These are phyloP conservation scores for Seira musarum DNA, from an alignment of 2,888 invertebrate genomes.

Conservation along the genomic window DNA sequence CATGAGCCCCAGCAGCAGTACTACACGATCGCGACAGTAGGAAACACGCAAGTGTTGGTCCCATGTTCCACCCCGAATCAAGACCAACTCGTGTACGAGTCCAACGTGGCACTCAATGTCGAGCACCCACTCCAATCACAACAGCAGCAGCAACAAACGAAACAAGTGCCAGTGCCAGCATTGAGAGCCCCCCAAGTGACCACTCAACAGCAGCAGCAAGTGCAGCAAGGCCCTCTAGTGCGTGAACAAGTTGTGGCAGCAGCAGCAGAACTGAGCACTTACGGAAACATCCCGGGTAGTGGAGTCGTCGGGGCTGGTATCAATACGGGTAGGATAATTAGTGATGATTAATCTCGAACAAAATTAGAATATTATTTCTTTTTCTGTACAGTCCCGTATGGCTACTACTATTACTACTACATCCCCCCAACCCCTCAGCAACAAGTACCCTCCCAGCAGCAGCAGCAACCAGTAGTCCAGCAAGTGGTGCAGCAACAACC, in stretches of 20 bases:
- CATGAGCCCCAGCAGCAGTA: slow-evolving; percentile 6
- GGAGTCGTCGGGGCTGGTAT: slow-evolving; percentile 21
- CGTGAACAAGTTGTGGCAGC: slow-evolving; percentile 16
- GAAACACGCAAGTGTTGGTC: slow-evolving; percentile 27
- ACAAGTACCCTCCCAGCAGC: background rate
- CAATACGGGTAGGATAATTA: background rate
- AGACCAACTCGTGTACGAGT: slow-evolving; percentile 10
- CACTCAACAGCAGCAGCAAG: too few relatives aligned
- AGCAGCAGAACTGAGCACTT: background rate
- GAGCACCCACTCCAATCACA: background rate
- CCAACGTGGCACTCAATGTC: slow-evolving; percentile 14
- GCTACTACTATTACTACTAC: slow-evolving; percentile 37
- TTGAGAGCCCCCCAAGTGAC: too few relatives aligned
- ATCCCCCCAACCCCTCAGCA: background rate
- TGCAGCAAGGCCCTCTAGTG: slow-evolving; percentile 19
- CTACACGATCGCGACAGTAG: slow-evolving; percentile 28
- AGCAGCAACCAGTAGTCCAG: too few relatives aligned
- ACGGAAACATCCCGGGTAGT: slow-evolving; percentile 12
- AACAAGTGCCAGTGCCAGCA: background rate
- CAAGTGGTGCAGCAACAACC: background rate
- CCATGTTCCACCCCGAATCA: slow-evolving; percentile 4
- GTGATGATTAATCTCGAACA: too few relatives aligned
- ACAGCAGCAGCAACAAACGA: slow-evolving; percentile 8
- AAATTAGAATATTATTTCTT: background rate
- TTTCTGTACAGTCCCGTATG: slow-evolving; percentile 13